phyloP scores from a whole-genome alignment of 2,888 invertebrate species.

The Steinernema hermaphroditum region DNA sequence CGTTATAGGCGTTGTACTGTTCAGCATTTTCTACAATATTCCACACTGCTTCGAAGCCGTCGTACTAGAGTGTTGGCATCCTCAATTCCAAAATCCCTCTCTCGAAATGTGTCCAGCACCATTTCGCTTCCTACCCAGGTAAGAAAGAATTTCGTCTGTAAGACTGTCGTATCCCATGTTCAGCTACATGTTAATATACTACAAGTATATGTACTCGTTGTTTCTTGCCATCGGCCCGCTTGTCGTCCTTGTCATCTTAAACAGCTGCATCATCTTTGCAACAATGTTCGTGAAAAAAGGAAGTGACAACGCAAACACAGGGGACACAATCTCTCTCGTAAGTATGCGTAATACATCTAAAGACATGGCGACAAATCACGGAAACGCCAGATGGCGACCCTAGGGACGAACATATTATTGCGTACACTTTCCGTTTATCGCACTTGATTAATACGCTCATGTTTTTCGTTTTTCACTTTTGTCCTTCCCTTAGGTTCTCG shows the following conservation, averaged over 20 bases:
- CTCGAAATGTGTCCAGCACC: conserved; percentile 63
- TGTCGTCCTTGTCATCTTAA: conserved; percentile 56
- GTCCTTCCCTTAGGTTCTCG: conserved; percentile 53
- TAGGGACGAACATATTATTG: not conserved
- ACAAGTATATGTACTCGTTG: conserved; percentile 62
- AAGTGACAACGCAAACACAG: conserved; percentile 35
- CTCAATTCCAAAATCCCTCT: conserved; percentile 45
- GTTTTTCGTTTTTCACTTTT: no score
- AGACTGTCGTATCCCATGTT: conserved; percentile 27
- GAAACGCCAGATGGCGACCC: not conserved
- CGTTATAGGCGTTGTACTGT: conserved; percentile 50
- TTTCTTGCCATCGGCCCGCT: conserved; percentile 65
- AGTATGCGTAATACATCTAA: conserved; percentile 5
- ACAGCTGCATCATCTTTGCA: conserved; percentile 57
- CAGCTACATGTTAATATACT: conserved; percentile 59
- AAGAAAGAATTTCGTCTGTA: conserved; percentile 30
- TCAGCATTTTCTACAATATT: conserved; percentile 61
- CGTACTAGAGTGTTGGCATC: conserved; percentile 62
- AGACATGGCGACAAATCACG: conserved; percentile 23
- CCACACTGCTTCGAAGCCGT: conserved; percentile 63
- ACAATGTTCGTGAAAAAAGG: conserved; percentile 44
- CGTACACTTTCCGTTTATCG: not conserved
- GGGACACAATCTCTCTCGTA: conserved; percentile 55
- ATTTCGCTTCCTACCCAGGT: conserved; percentile 56
- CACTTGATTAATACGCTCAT: not conserved